These are phyloP conservation scores for Peromyscus eremicus DNA, from an alignment of 2,797 vertebrate genomes.

Conservation along the genomic window DNA sequence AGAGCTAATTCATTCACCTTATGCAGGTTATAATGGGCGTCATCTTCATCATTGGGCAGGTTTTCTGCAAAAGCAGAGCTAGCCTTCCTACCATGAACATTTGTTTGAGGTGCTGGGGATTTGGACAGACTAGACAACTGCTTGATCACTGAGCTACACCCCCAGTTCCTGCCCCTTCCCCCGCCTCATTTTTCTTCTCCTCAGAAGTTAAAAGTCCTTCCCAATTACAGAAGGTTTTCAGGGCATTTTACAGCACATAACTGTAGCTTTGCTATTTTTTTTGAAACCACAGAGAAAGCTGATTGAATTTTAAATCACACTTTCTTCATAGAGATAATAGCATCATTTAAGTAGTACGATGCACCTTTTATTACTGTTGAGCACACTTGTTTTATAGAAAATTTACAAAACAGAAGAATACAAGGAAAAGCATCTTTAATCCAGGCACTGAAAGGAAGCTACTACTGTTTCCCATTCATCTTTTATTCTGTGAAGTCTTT, in stretches of 20 bases:
- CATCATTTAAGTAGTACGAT: neutral
- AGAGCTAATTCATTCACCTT: slow-evolving; percentile 17
- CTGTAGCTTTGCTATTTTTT: neutral
- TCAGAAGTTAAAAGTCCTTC: slow-evolving; percentile 25
- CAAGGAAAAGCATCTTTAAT: neutral
- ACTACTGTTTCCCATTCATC: neutral
- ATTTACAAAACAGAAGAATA: neutral
- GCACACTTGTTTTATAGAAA: neutral
- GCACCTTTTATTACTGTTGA: neutral
- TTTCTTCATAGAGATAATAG: neutral
- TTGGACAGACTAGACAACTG: neutral
- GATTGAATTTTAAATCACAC: neutral
- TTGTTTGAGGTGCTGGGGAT: neutral
- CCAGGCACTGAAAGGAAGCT: neutral
- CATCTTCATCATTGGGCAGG: neutral
- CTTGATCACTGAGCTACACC: neutral
- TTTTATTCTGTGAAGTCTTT: neutral
- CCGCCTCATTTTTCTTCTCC: neutral
- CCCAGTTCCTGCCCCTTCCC: neutral
- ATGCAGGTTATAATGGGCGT: neutral
- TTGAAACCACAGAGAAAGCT: neutral
- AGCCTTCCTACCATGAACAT: neutral
- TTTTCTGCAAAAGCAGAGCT: neutral
- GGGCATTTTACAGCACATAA: neutral
- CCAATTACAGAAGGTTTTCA: neutral